Evolutionary conservation across 2,888 invertebrate species (phyloP).

Genomic region (Argyresthia goedartella): DNA sequence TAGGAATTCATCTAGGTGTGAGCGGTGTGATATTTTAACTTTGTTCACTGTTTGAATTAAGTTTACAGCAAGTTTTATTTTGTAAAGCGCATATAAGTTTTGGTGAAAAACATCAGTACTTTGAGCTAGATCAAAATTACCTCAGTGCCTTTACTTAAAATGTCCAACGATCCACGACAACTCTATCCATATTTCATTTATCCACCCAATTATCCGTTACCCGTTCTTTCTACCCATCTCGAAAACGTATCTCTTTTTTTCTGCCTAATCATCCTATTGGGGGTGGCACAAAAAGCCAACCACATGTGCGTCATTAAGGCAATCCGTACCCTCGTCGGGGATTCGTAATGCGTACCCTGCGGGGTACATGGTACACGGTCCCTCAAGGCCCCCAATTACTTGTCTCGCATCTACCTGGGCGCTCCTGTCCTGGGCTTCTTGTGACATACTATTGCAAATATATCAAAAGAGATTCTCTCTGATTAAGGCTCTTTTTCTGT

Average conservation of each 20-base stretch:
- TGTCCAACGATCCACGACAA: no score
- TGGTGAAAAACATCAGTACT: no score
- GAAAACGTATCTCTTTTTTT: constrained; percentile 6
- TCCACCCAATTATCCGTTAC: constrained; percentile 12
- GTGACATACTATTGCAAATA: not conserved
- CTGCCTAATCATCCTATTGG: constrained; percentile 23
- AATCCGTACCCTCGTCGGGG: constrained; percentile 33
- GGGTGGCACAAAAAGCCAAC: constrained; percentile 38
- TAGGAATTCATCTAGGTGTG: no score
- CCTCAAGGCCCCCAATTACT: constrained; percentile 4
- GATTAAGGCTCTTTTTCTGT: not conserved
- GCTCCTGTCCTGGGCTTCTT: no score
- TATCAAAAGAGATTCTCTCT: not conserved
- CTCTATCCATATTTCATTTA: not conserved
- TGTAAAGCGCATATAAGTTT: no score
- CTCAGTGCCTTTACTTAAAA: no score
- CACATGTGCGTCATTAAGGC: constrained; percentile 52
- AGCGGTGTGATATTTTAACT: no score
- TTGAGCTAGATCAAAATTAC: no score
- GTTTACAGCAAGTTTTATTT: no score
- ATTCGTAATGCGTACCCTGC: not conserved
- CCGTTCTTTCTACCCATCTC: constrained; percentile 11
- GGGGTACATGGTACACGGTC: no score
- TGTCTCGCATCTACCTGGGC: constrained; percentile 4
- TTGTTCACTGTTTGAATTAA: no score